Conservation (phyloP, 2,888 invertebrate species). For the Panzeria rudis region DNA sequence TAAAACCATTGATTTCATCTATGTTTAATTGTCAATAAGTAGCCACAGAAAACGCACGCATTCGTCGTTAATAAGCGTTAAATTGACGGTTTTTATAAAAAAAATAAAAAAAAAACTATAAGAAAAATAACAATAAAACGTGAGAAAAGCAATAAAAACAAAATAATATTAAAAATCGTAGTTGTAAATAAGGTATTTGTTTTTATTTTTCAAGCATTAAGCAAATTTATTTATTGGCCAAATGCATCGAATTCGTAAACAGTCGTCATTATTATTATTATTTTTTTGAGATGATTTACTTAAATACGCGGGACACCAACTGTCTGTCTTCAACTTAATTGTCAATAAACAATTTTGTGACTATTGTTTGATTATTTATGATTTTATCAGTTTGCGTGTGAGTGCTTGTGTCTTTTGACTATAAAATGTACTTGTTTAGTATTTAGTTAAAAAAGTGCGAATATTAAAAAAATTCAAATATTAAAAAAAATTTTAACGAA, state of each 20-base stretch:
- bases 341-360: constrained; percentile 25
- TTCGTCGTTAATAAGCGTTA: constrained; percentile 52
- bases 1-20: constrained; percentile 47
- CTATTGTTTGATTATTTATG: constrained; percentile 18
- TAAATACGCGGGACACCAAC: not conserved
- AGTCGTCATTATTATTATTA: not conserved
- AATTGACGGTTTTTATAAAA: constrained; percentile 12
- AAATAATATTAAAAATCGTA: not conserved
- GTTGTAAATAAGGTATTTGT: not conserved
- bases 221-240: constrained; percentile 5
- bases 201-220: constrained; percentile 1
- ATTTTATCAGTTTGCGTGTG: not conserved
- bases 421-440: not conserved
- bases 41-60: constrained; percentile 63
- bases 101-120: constrained; percentile 17
- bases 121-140: constrained; percentile 8
- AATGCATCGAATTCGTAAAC: constrained; percentile 6
- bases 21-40: constrained; percentile 54
- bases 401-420: not conserved
- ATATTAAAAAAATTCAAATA: not conserved
- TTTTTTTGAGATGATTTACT: not conserved
- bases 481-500: too few relatives aligned
- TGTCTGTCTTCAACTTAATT: constrained; percentile 10
- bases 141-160: constrained; percentile 24
- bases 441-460: not conserved